These are phyloP conservation scores for Machimus rusticus DNA, from an alignment of 2,888 invertebrate genomes.

Conservation along the genomic window DNA sequence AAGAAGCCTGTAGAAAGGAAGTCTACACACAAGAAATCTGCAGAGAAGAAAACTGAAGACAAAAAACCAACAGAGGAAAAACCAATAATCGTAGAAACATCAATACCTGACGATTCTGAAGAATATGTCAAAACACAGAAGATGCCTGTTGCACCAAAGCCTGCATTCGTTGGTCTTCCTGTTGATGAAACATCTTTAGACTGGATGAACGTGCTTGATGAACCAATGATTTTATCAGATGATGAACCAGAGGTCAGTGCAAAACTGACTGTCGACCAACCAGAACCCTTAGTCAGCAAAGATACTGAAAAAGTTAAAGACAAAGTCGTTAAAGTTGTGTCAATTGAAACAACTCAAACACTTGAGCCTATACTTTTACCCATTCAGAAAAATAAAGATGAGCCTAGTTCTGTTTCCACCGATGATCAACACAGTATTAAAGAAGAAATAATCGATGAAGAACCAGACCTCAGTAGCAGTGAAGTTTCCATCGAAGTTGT, in stretches of 20 bases:
- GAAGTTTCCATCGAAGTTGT: background rate
- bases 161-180: conserved; percentile 54
- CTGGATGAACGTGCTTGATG: conserved; percentile 60
- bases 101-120: background rate
- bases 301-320: conserved; percentile 48
- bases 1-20: background rate
- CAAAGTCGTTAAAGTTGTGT: background rate
- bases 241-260: background rate
- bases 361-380: background rate
- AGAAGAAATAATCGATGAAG: background rate
- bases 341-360: background rate
- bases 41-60: background rate
- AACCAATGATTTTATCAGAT: conserved; percentile 57
- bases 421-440: background rate
- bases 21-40: background rate
- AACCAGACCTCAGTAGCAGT: background rate
- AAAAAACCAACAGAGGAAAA: background rate
- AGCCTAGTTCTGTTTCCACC: too few relatives aligned
- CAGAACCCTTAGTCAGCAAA: background rate
- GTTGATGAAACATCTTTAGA: conserved; percentile 54
- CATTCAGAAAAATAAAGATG: background rate
- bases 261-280: background rate
- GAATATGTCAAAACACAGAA: background rate
- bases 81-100: background rate
- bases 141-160: background rate